Base-by-base conservation (phyloP, 1,140 invertebrate genomes). In the Phenacoccus solenopsis region DNA sequence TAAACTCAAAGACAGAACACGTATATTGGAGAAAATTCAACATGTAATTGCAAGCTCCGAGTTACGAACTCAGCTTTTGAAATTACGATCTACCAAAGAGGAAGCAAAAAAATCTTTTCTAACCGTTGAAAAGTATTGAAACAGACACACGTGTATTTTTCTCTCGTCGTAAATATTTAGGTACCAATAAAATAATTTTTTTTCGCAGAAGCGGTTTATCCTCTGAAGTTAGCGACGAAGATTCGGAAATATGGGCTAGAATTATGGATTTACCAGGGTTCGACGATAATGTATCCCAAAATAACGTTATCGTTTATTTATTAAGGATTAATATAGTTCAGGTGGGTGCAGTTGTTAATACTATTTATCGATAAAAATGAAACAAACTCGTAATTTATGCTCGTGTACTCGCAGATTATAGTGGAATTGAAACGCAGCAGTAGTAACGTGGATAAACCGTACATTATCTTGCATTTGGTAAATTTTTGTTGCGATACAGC, bases 281-380 rank as follows among this genome's bases (percentile, higher is more conserved):
- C 73, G 90, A 93, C 76, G 91, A 93, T 74, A 91, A 90, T 75
- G 84, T 90, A 1, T 92, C 90, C 0, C 86, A 87, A 0, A 86
- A 84, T 73, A 93, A 92, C 77, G 84, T 82, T 69, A 89, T 92
- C 61, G 84, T 83, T 71, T 81, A 87, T 21, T 80, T 91, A 57
- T 80, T 90, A 68, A 81, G 90, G 73, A 85, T 91, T 74, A 83
- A 88, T 20, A 81, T 91, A 57, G 88, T 87, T 79, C 85, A 90
- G 81, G 84, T 84, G 76, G 74, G 38, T 35, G 13, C 27, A 24
- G 25, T 68, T 69, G 25, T 12, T 25, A 20, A 35, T 22, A 30
- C n/a, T 28, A 9, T 49, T 49, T 16, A 49, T 7, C n/a, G n/a
- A n/a, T n/a, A n/a, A n/a, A 61, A 10, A 67, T 25, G 64, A 67